These are phyloP conservation scores for Prionchulus punctatus DNA, from an alignment of 2,888 invertebrate genomes.

Conservation along the genomic window DNA sequence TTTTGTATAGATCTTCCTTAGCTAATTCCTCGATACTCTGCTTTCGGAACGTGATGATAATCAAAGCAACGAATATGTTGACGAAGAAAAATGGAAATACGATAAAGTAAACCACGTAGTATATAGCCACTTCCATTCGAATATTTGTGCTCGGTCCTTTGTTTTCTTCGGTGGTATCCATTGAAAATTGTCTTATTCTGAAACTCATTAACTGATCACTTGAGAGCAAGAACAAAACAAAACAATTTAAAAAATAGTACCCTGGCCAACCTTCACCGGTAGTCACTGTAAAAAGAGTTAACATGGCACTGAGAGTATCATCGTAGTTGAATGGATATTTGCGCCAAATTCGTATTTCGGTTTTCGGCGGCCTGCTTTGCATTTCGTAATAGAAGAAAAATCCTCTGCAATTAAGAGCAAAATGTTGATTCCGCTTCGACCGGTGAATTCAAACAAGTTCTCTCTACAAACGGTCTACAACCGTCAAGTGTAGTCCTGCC, in stretches of 20 bases:
- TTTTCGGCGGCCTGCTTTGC: constrained; percentile 55
- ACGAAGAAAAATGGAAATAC: constrained; percentile 99
- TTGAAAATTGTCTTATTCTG: constrained; percentile 95
- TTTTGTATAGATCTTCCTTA: constrained; percentile 99
- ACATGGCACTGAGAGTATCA: constrained; percentile 91
- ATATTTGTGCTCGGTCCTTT: constrained; percentile 96
- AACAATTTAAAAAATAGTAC: constrained; percentile 1
- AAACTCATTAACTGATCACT: too few relatives aligned
- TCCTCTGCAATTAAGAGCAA: constrained; percentile 64
- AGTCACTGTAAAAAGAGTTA: constrained; percentile 96
- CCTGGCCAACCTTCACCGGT: constrained; percentile 99
- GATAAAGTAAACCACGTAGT: constrained; percentile 99
- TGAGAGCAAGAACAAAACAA: background rate
- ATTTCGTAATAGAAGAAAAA: constrained; percentile 74
- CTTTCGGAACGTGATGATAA: constrained; percentile 99
- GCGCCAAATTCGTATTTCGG: constrained; percentile 68
- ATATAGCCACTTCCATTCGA: constrained; percentile 98
- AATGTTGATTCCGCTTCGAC: too few relatives aligned
- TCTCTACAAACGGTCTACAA: too few relatives aligned
- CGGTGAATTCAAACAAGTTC: too few relatives aligned
- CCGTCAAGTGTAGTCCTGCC: too few relatives aligned
- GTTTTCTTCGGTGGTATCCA: constrained; percentile 96
- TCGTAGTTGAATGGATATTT: constrained; percentile 93
- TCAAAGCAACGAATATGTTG: constrained; percentile 99
- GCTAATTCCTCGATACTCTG: constrained; percentile 99